A percentile compares a stretch with the other conserved stretches of the same genome.
phyloP scores from a whole-genome alignment of 1,140 invertebrate species.

The Drosophila ambigua region DNA sequence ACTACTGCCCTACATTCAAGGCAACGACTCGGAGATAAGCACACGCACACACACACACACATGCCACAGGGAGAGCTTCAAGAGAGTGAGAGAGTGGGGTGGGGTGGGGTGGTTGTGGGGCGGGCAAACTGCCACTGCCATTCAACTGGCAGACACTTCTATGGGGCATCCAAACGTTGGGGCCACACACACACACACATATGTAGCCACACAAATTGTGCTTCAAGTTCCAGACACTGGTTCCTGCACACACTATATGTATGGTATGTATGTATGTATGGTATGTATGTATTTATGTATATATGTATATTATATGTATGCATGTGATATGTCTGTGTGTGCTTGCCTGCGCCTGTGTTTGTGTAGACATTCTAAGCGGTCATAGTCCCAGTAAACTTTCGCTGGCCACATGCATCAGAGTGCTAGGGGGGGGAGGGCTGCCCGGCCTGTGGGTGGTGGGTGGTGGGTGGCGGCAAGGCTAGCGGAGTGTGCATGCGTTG shows the following conservation, averaged over 20 bases:
- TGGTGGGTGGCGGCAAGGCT: not conserved
- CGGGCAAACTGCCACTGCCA: conserved; percentile 55
- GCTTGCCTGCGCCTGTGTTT: conserved; percentile 49
- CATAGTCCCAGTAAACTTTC: conserved; percentile 83
- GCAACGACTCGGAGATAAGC: conserved; percentile 80
- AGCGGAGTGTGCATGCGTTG: too few species aligned
- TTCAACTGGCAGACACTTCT: conserved; percentile 69
- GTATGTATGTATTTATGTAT: not conserved
- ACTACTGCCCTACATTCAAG: conserved; percentile 81
- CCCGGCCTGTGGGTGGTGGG: conserved; percentile 4
- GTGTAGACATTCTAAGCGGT: conserved; percentile 82
- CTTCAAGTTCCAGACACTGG: conserved; percentile 77
- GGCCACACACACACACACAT: conserved; percentile 11
- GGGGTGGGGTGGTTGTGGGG: conserved; percentile 2
- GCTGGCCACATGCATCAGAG: conserved; percentile 50
- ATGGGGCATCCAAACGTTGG: conserved; percentile 63
- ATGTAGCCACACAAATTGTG: conserved; percentile 55
- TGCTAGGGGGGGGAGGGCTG: conserved; percentile 16
- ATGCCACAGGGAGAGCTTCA: too few species aligned
- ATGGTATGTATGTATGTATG: too few species aligned
- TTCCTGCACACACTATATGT: conserved; percentile 32
- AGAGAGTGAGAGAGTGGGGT: not conserved
- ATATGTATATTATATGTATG: too few species aligned
- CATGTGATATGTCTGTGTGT: conserved; percentile 27
- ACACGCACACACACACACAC: conserved; percentile 30